Conservation (phyloP, 2,797 vertebrate species). For the Vespertilio murinus region DNA sequence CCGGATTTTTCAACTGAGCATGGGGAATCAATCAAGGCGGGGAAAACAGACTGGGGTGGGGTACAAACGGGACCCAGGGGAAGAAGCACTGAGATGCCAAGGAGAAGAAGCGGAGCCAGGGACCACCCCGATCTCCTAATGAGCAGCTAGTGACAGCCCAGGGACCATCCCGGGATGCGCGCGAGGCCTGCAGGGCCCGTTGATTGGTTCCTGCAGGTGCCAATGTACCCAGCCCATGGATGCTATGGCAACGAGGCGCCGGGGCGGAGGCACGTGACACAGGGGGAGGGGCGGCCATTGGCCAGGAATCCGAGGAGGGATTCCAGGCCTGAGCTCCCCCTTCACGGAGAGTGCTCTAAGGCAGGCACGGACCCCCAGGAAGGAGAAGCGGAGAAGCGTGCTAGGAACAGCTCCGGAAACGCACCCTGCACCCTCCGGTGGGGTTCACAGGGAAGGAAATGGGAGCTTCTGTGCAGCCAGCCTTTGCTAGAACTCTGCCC, state of each 20-base stretch:
- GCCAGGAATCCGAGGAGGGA: not conserved
- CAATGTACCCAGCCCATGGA: constrained; percentile 15
- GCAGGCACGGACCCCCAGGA: not conserved
- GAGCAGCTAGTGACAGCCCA: not conserved
- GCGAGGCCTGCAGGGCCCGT: not conserved
- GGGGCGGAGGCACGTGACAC: constrained; percentile 19
- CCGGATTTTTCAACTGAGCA: not conserved
- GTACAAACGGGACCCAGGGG: not conserved
- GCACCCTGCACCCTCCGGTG: not conserved
- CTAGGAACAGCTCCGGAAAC: not conserved
- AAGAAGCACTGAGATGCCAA: not conserved
- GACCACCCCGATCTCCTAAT: not conserved
- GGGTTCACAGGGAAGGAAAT: not conserved
- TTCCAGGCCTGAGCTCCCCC: not conserved
- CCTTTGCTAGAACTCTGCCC: not conserved
- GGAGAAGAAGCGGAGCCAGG: not conserved
- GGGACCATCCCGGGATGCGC: not conserved
- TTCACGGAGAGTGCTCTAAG: not conserved
- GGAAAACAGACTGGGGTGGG: not conserved
- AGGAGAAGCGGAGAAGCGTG: not conserved
- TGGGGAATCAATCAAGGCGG: not conserved
- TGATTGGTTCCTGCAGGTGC: constrained; percentile 57
- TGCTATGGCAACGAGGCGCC: constrained; percentile 78
- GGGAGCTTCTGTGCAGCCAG: not conserved
- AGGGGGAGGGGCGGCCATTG: not conserved